Percentiles rank a stretch among this genome's conserved stretches.
phyloP scores from a whole-genome alignment of 2,888 invertebrate species.

The Erynnis tages region DNA sequence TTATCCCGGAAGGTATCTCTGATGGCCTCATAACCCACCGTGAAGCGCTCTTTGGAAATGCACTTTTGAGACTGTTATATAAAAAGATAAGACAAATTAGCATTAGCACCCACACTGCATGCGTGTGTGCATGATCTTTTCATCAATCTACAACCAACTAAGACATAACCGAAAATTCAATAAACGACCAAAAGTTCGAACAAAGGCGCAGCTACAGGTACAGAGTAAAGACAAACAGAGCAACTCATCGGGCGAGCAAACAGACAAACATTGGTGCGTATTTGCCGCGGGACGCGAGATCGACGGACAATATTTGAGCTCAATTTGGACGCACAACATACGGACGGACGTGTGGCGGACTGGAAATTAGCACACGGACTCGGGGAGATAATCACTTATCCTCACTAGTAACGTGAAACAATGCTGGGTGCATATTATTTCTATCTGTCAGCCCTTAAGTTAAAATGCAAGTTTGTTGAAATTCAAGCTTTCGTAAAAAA shows the following conservation, averaged over 20 bases:
- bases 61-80: neutral
- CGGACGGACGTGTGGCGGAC: constrained; percentile 50
- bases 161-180: neutral
- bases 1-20: too few species aligned
- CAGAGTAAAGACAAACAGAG: constrained; percentile 9
- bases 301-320: constrained; percentile 67
- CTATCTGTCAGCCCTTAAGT: too few species aligned
- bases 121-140: too few species aligned
- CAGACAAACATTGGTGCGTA: constrained; percentile 52
- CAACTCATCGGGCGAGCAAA: constrained; percentile 49
- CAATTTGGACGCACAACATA: constrained; percentile 76
- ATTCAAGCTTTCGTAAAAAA: too few species aligned
- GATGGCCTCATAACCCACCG: too few species aligned
- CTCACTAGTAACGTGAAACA: constrained; percentile 2
- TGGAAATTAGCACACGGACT: constrained; percentile 52
- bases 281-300: constrained; percentile 63
- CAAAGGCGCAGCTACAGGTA: neutral
- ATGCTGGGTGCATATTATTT: neutral
- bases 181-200: neutral
- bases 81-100: neutral
- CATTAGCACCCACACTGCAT: too few species aligned
- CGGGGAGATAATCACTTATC: constrained; percentile 25
- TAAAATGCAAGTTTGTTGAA: too few species aligned
- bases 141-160: too few species aligned
- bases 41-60: neutral